These are phyloP conservation scores for Cichladusa arquata DNA, from an alignment of 2,113 vertebrate genomes.

Conservation along the genomic window DNA sequence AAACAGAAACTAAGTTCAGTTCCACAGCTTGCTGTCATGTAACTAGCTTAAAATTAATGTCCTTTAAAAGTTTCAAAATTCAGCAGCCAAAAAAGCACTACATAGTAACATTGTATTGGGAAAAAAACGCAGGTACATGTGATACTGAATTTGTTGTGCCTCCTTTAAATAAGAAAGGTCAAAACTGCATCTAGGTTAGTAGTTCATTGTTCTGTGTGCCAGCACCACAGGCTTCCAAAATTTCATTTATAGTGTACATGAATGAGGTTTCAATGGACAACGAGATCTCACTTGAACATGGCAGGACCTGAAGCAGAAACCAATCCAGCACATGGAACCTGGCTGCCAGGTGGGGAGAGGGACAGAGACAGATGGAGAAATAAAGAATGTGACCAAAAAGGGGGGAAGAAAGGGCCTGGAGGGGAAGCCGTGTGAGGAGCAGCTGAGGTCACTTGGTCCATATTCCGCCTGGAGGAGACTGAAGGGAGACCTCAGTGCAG, in stretches of 20 bases:
- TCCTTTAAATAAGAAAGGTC: background rate
- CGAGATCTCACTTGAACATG: background rate
- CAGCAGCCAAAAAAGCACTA: background rate
- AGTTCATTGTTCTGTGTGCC: background rate
- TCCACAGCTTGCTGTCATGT: background rate
- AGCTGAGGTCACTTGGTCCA: background rate
- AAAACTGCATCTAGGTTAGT: background rate
- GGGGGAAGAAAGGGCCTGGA: background rate
- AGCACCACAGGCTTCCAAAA: background rate
- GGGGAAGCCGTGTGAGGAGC: background rate
- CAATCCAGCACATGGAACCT: background rate
- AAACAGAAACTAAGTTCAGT: constrained; percentile 38
- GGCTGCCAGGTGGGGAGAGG: background rate
- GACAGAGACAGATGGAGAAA: background rate
- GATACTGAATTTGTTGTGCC: background rate
- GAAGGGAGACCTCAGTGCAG: background rate
- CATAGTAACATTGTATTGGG: background rate
- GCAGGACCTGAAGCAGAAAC: background rate
- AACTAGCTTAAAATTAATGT: background rate
- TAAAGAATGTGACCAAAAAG: background rate
- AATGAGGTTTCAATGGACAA: background rate
- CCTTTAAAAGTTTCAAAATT: background rate
- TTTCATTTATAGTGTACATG: background rate
- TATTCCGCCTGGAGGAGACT: background rate
- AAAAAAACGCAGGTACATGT: background rate